These are phyloP conservation scores for Sympetrum striolatum DNA, from an alignment of 2,888 invertebrate species.

Conservation along the genomic window DNA sequence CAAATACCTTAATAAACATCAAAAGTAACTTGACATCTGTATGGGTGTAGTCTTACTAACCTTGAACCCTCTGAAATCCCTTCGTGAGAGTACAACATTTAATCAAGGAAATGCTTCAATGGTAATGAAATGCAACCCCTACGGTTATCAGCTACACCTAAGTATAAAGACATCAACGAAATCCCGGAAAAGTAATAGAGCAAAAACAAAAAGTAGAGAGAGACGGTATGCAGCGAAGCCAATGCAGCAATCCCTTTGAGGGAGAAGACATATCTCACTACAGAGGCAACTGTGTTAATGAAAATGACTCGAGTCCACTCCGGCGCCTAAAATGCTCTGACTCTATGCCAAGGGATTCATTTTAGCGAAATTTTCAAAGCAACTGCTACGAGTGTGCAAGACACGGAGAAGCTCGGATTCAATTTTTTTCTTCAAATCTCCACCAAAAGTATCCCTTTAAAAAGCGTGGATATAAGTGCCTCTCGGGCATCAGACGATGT, in stretches of 20 bases:
- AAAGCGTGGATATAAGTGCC: not conserved
- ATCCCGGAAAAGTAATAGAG: not conserved
- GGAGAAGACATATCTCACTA: not conserved
- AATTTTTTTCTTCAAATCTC: not conserved
- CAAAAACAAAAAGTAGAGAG: not conserved
- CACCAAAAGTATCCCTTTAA: not conserved
- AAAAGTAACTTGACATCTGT: too few species aligned
- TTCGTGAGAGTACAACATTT: not conserved
- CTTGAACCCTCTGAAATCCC: too few species aligned
- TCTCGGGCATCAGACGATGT: too few species aligned
- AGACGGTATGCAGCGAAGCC: not conserved
- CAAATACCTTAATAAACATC: too few species aligned
- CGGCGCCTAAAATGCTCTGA: not conserved
- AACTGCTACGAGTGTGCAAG: not conserved
- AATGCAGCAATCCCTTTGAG: not conserved
- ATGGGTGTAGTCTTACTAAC: too few species aligned
- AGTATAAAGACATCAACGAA: not conserved
- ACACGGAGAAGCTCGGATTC: not conserved
- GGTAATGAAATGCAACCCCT: not conserved
- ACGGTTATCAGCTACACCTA: not conserved
- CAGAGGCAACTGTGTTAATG: not conserved
- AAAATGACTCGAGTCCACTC: not conserved
- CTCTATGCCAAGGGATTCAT: not conserved
- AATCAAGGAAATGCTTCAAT: not conserved
- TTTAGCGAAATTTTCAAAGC: not conserved